Conservation (phyloP, 2,888 invertebrate genomes). For the Ecdyonurus torrentis region DNA sequence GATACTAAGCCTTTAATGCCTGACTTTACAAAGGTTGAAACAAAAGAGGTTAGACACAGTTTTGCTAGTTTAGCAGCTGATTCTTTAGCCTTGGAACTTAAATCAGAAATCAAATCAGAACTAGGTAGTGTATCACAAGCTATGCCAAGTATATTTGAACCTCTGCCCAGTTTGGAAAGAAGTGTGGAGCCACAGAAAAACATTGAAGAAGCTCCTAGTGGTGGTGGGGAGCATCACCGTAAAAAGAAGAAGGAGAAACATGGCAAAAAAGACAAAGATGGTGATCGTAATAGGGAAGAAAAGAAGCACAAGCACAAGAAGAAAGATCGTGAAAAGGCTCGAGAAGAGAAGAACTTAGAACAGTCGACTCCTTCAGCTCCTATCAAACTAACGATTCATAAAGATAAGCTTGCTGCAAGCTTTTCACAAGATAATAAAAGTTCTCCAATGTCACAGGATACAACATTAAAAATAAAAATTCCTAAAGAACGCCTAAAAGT, state of each 20-base stretch:
- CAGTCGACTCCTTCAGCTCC: conserved; percentile 20
- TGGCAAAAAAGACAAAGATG: conserved; percentile 11
- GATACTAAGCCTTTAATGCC: not conserved
- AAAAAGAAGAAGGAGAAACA: conserved; percentile 2
- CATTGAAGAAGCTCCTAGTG: not conserved
- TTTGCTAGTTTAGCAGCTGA: not conserved
- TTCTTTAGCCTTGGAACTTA: not conserved
- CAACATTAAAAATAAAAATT: conserved; percentile 61
- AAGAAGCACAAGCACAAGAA: conserved; percentile 54
- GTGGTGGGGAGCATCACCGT: not conserved
- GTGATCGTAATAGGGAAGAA: conserved; percentile 38
- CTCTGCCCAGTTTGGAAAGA: not conserved
- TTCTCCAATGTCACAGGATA: not conserved
- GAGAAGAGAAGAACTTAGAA: conserved; percentile 14
- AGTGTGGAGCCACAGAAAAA: not conserved
- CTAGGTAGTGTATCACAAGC: not conserved
- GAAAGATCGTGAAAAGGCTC: conserved; percentile 12
- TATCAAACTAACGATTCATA: conserved; percentile 40
- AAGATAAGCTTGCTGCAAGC: conserved; percentile 31
- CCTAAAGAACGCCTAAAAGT: conserved; percentile 52
- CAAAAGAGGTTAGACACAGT: not conserved
- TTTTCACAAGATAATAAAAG: not conserved
- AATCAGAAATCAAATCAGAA: not conserved
- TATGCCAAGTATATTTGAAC: not conserved
- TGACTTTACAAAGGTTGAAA: not conserved